Base-by-base conservation (phyloP, 2,113 vertebrate species). In the Cygnus atratus region DNA sequence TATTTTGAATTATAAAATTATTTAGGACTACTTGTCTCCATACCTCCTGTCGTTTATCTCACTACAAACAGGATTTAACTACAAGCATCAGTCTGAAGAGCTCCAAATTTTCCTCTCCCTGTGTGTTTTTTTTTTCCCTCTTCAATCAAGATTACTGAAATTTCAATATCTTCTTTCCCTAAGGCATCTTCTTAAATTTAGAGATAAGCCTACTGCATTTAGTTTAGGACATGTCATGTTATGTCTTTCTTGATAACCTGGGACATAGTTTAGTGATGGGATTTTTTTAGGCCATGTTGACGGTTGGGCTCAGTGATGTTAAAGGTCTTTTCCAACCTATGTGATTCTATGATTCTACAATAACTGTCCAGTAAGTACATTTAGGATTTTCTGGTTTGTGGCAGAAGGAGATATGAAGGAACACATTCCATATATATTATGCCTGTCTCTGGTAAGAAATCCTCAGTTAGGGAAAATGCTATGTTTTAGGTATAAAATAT, bases 391-490 rank as follows among this genome's bases (percentile, higher is more conserved):
- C 24, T 11, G 54, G 31, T 81, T 58, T 77, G 6, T 61, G 22
- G 9, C 2, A 62, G 15, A 35, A 22, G 3, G 28, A 19, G 44
- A 24, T 26, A 58, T 50, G 8, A 7, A 19, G 67, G 41, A 16
- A 68, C 2, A 5, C 14, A 6, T 37, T 57, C 22, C 2, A 1
- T 15, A 16, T 0, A 0, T 57, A 37, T 44, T 72, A 33, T 43
- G 17, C 3, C 22, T 55, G 11, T 0, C 0, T 75, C 63, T 61
- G 13, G 10, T 59, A 65, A 39, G 39, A 85, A 83, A 70, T 33
- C 3, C 52, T 90, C 11, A 57, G 20, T 43, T 20, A 86, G 17
- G 33, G 13, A 79, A 74, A 67, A 52, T 13, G 11, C 15, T 67
- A 13, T 9, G 3, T 66, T 10, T 29, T 73, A 54, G 6, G 10